A percentile compares a stretch with the other conserved stretches of the same genome.
These are phyloP conservation scores for Gracilinanus agilis DNA, from an alignment of 2,113 vertebrate genomes.

Conservation along the genomic window DNA sequence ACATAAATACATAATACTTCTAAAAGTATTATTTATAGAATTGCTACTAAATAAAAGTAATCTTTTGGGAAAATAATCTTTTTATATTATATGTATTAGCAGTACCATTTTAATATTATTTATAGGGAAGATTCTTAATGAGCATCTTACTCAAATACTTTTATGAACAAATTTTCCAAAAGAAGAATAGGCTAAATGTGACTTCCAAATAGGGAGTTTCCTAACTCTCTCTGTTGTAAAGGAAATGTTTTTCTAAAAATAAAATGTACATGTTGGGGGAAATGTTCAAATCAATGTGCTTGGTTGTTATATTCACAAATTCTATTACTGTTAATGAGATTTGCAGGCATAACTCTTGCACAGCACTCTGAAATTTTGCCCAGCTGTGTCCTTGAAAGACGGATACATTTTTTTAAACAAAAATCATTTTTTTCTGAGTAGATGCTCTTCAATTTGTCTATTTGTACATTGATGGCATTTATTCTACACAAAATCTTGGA, in stretches of 20 bases:
- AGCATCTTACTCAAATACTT: slow-evolving; percentile 7
- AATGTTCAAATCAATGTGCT: slow-evolving; percentile 60
- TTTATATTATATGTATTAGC: neutral
- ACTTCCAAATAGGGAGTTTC: slow-evolving; percentile 53
- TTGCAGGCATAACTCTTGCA: slow-evolving; percentile 46
- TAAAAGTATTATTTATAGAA: neutral
- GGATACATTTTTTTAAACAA: slow-evolving; percentile 22
- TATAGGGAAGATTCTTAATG: neutral
- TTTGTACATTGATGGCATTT: slow-evolving; percentile 64
- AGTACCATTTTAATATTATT: slow-evolving; percentile 2
- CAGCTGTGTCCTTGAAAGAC: slow-evolving; percentile 51
- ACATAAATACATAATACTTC: slow-evolving; percentile 15
- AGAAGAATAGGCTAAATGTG: neutral
- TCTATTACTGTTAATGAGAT: slow-evolving; percentile 69
- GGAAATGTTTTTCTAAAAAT: slow-evolving; percentile 60
- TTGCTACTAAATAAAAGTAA: neutral
- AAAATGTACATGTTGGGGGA: slow-evolving; percentile 53
- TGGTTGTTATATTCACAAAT: slow-evolving; percentile 65
- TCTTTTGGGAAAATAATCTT: neutral
- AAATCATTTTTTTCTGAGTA: slow-evolving; percentile 54
- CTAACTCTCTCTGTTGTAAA: slow-evolving; percentile 56
- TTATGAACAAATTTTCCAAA: slow-evolving; percentile 44
- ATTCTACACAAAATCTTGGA: slow-evolving; percentile 50
- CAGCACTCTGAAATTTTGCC: slow-evolving; percentile 61
- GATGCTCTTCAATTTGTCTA: slow-evolving; percentile 61